A percentile compares a stretch with the other conserved stretches of the same genome.
phyloP scores from a whole-genome alignment of 2,888 invertebrate genomes.

The Drosophila nr. medialis region DNA sequence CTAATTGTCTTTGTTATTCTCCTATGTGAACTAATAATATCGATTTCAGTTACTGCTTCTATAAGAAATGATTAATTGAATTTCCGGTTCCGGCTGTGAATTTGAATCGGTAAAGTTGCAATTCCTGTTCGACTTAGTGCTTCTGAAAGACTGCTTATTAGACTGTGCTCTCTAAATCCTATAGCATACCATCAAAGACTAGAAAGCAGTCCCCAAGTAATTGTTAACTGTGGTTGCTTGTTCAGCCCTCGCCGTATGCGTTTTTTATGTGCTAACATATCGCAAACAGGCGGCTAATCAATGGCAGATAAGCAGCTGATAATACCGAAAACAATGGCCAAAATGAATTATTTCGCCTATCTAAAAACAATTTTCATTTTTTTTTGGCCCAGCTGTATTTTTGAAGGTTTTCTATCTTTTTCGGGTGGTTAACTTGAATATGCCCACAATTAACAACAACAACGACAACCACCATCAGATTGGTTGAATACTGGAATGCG shows the following conservation, averaged over 20 bases:
- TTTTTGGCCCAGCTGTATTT: slow-evolving; percentile 3
- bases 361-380: slow-evolving; percentile 19
- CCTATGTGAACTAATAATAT: not conserved
- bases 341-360: slow-evolving; percentile 42
- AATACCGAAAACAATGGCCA: slow-evolving; percentile 45
- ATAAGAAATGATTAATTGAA: not conserved
- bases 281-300: slow-evolving; percentile 36
- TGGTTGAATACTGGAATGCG: slow-evolving; percentile 45
- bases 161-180: not conserved
- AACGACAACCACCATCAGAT: slow-evolving; percentile 12
- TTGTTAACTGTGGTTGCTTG: not conserved
- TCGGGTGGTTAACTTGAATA: not conserved
- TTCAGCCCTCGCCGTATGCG: slow-evolving; percentile 27
- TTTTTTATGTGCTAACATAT: slow-evolving; percentile 23
- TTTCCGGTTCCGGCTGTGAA: not conserved
- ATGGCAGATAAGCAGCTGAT: slow-evolving; percentile 63
- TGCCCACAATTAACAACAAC: not conserved
- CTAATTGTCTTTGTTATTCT: not conserved
- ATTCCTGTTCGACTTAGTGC: not conserved
- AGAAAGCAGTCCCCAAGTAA: not conserved
- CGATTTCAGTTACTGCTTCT: not conserved
- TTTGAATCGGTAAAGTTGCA: not conserved
- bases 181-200: not conserved
- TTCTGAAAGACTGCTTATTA: not conserved
- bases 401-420: slow-evolving; percentile 19